Evolutionary conservation across 2,888 invertebrate genomes (phyloP).

Genomic region (Drosophila melanosoma): DNA sequence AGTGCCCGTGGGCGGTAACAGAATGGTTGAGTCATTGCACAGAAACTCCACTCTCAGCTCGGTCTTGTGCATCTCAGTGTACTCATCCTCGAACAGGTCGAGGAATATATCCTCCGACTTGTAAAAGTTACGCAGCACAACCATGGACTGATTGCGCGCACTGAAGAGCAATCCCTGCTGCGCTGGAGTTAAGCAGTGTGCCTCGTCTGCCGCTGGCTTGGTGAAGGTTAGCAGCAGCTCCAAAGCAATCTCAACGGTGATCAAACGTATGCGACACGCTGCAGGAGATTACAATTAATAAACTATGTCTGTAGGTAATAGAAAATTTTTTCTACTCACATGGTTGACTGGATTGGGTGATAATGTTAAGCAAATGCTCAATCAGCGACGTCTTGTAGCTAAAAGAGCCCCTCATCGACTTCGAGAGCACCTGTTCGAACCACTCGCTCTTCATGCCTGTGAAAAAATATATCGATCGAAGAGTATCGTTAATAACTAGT

Average conservation of each 20-base stretch:
- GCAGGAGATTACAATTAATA: slow-evolving; percentile 17
- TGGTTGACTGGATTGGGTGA: slow-evolving; percentile 93
- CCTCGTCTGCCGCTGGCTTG: slow-evolving; percentile 76
- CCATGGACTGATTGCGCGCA: slow-evolving; percentile 92
- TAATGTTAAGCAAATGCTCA: slow-evolving; percentile 93
- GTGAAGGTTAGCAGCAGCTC: slow-evolving; percentile 91
- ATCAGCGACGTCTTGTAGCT: slow-evolving; percentile 93
- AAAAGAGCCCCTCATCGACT: slow-evolving; percentile 86
- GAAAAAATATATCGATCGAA: background rate
- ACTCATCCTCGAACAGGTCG: slow-evolving; percentile 99
- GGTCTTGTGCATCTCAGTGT: slow-evolving; percentile 95
- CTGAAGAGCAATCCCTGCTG: slow-evolving; percentile 88
- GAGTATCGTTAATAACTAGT: slow-evolving; percentile 59
- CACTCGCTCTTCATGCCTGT: slow-evolving; percentile 93
- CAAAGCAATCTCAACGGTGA: slow-evolving; percentile 95
- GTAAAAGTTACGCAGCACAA: slow-evolving; percentile 95
- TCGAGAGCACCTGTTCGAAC: slow-evolving; percentile 91
- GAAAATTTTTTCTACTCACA: slow-evolving; percentile 85
- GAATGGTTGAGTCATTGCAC: slow-evolving; percentile 97
- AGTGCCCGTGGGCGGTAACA: slow-evolving; percentile 97
- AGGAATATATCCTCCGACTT: slow-evolving; percentile 99
- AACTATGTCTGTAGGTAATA: background rate
- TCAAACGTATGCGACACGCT: slow-evolving; percentile 95
- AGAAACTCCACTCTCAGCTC: slow-evolving; percentile 96
- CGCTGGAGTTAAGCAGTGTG: slow-evolving; percentile 84